Conservation (phyloP, 1,140 invertebrate species). For the Homalodisca vitripennis region DNA sequence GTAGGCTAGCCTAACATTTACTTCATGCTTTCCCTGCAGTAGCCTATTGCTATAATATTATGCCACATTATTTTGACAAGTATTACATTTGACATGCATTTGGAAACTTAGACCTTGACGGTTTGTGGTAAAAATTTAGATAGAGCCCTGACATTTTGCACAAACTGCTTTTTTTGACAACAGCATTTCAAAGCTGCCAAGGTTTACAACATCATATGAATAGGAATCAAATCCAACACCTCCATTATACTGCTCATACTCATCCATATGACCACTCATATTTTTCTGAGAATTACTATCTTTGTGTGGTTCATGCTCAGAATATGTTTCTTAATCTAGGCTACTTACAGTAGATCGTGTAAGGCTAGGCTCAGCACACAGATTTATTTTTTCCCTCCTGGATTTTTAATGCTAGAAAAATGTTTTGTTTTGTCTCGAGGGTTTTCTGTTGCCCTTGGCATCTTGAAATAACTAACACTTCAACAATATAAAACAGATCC, state of each 20-base stretch:
- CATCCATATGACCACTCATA: neutral
- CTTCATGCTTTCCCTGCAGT: neutral
- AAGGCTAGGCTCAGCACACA: neutral
- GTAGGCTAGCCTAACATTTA: slow-evolving; percentile 17
- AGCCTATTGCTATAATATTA: neutral
- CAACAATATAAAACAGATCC: too few species aligned
- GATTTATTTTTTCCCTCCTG: neutral
- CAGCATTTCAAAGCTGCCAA: neutral
- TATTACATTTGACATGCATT: slow-evolving; percentile 2
- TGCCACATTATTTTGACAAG: neutral
- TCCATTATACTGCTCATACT: neutral
- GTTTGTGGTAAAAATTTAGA: neutral
- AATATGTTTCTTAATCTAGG: neutral
- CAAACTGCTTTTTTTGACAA: neutral
- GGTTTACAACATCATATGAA: slow-evolving; percentile 1
- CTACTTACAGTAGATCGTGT: neutral
- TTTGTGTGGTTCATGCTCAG: neutral
- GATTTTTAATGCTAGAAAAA: neutral
- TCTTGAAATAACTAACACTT: neutral
- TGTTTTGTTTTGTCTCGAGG: neutral
- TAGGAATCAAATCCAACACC: neutral
- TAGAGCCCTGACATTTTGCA: neutral
- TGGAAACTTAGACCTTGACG: neutral
- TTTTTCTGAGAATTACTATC: neutral
- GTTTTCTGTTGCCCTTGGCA: neutral